Evolutionary conservation across 2,113 vertebrate species (phyloP).

Genomic region (Athene noctua): DNA sequence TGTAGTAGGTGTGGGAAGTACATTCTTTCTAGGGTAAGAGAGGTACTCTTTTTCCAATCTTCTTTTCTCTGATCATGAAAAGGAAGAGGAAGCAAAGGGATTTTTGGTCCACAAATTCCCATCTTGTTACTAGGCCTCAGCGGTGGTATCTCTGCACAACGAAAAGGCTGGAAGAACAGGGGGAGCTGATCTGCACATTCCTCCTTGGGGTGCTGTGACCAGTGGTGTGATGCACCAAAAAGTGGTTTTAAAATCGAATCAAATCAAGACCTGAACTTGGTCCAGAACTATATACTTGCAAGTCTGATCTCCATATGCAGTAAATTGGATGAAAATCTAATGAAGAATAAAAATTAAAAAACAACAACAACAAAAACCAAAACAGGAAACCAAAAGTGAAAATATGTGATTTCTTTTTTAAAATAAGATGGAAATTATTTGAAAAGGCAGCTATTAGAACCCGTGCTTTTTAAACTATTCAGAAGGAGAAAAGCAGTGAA

Average conservation of each 20-base stretch:
- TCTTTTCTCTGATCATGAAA: background rate
- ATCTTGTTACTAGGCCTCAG: background rate
- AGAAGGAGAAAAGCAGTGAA: background rate
- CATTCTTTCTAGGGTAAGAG: background rate
- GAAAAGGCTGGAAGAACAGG: background rate
- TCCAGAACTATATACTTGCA: background rate
- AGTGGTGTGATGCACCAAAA: background rate
- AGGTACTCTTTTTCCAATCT: background rate
- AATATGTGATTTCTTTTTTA: background rate
- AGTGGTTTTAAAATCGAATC: background rate
- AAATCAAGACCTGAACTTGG: background rate
- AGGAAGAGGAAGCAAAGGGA: background rate
- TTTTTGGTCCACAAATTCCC: background rate
- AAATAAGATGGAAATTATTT: background rate
- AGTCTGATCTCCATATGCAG: background rate
- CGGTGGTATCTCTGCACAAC: fast-evolving
- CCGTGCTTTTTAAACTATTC: background rate
- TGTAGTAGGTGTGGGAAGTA: background rate
- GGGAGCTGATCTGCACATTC: background rate
- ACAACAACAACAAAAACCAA: background rate
- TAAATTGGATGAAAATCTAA: background rate
- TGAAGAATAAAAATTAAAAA: background rate
- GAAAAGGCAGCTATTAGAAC: background rate
- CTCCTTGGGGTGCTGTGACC: background rate
- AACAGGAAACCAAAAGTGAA: background rate